Evolutionary conservation across 2,113 vertebrate species (phyloP).

Genomic region (Sturnira hondurensis): DNA sequence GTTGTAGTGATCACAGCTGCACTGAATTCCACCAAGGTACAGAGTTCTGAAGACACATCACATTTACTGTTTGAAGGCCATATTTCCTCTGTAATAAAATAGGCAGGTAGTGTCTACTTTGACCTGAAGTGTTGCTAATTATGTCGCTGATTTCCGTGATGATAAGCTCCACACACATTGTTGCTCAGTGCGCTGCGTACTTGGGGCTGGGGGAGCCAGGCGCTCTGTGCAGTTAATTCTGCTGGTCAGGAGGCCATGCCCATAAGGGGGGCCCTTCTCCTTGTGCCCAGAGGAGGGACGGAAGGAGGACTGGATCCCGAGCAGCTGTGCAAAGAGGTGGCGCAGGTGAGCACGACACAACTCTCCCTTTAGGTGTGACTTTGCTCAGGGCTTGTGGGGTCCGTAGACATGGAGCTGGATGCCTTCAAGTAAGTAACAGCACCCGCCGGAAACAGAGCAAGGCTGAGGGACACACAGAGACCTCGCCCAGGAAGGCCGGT

Average conservation of each 20-base stretch:
- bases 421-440: background rate
- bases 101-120: background rate
- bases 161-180: background rate
- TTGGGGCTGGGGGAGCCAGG: background rate
- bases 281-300: background rate
- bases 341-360: background rate
- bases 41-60: background rate
- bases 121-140: background rate
- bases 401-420: background rate
- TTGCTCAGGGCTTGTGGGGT: background rate
- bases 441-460: background rate
- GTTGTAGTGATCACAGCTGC: background rate
- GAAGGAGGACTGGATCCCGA: background rate
- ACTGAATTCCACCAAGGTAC: background rate
- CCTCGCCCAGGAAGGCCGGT: background rate
- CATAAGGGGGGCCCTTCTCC: background rate
- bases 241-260: background rate
- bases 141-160: background rate
- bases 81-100: background rate
- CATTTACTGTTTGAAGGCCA: background rate
- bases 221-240: background rate
- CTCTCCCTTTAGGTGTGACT: background rate
- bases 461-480: background rate
- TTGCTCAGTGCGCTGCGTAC: background rate
- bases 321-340: background rate